Percentiles rank a stretch among this genome's conserved stretches.
phyloP scores from a whole-genome alignment of 2,113 vertebrate genomes.

The Indicator maculatus region DNA sequence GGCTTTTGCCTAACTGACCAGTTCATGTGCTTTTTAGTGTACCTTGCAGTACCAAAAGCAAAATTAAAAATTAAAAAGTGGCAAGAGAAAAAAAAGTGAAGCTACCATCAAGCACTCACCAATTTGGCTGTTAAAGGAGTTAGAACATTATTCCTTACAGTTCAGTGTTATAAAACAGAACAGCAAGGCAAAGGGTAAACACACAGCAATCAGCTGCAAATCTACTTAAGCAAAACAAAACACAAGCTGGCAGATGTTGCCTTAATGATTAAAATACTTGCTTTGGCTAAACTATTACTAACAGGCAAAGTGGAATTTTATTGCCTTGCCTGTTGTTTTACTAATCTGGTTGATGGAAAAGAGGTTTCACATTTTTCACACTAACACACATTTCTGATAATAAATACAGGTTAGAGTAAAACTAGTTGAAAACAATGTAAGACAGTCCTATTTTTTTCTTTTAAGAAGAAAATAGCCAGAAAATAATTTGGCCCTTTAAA shows the following conservation, averaged over 20 bases:
- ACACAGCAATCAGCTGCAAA: conserved; percentile 50
- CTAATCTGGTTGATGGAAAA: not conserved
- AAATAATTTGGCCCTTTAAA: not conserved
- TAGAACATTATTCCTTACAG: not conserved
- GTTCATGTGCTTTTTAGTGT: not conserved
- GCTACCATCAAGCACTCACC: not conserved
- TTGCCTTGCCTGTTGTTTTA: not conserved
- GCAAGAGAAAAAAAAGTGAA: not conserved
- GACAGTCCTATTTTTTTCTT: not conserved
- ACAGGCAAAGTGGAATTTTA: conserved; percentile 7
- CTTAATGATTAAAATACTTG: conserved; percentile 37
- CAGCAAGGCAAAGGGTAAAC: conserved; percentile 47
- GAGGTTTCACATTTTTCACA: not conserved
- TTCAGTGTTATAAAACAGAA: conserved; percentile 13
- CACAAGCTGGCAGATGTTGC: conserved; percentile 53
- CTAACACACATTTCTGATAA: not conserved
- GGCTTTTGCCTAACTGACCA: not conserved
- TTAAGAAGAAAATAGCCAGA: not conserved
- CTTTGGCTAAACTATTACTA: conserved; percentile 34
- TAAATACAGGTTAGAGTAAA: not conserved
- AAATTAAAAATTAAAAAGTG: not conserved
- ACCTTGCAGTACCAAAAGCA: not conserved
- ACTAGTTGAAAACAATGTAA: not conserved
- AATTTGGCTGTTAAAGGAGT: not conserved
- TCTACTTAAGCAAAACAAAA: conserved; percentile 61